A percentile compares a stretch with the other conserved stretches of the same genome.
Conservation (phyloP, 2,888 invertebrate species). For the Polydrusus pterygomalis region DNA sequence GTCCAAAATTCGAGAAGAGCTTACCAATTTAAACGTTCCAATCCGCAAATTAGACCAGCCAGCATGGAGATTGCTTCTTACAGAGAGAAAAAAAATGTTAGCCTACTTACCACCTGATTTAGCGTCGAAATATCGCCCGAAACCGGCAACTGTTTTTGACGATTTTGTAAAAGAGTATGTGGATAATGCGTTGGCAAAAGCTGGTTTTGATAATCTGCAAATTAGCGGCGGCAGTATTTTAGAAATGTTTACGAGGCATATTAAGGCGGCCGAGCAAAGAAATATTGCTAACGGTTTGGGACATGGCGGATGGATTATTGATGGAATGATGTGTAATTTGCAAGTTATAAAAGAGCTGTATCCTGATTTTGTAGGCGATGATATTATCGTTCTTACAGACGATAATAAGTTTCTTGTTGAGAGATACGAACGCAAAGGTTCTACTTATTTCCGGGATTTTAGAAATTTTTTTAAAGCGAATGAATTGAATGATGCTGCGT, state of each 20-base stretch:
- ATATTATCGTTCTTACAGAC: slow-evolving; percentile 75
- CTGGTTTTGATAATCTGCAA: slow-evolving; percentile 70
- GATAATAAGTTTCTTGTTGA: slow-evolving; percentile 70
- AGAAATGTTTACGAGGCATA: slow-evolving; percentile 69
- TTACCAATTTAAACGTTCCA: slow-evolving; percentile 54
- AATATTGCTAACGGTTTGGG: slow-evolving; percentile 66
- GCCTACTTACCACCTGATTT: slow-evolving; percentile 58
- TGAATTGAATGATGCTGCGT: slow-evolving; percentile 63
- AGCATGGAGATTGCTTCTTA: slow-evolving; percentile 50
- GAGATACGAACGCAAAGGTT: slow-evolving; percentile 60
- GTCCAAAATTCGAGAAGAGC: slow-evolving; percentile 50
- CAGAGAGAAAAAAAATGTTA: slow-evolving; percentile 57
- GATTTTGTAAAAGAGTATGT: slow-evolving; percentile 73
- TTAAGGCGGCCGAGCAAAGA: slow-evolving; percentile 70
- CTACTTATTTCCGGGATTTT: slow-evolving; percentile 64
- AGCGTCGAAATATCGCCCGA: slow-evolving; percentile 59
- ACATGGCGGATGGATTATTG: slow-evolving; percentile 77
- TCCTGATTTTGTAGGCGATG: slow-evolving; percentile 74
- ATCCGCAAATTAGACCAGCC: slow-evolving; percentile 34
- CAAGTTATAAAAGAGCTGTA: slow-evolving; percentile 74
- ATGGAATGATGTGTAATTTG: slow-evolving; percentile 75
- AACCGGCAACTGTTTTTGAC: slow-evolving; percentile 69
- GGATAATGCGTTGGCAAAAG: slow-evolving; percentile 70
- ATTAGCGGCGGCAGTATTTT: slow-evolving; percentile 72
- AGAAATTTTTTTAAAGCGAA: slow-evolving; percentile 64